A percentile compares a stretch with the other conserved stretches of the same genome.
Conservation (phyloP, 2,113 vertebrate species). For the Pelvicachromis taeniatus region DNA sequence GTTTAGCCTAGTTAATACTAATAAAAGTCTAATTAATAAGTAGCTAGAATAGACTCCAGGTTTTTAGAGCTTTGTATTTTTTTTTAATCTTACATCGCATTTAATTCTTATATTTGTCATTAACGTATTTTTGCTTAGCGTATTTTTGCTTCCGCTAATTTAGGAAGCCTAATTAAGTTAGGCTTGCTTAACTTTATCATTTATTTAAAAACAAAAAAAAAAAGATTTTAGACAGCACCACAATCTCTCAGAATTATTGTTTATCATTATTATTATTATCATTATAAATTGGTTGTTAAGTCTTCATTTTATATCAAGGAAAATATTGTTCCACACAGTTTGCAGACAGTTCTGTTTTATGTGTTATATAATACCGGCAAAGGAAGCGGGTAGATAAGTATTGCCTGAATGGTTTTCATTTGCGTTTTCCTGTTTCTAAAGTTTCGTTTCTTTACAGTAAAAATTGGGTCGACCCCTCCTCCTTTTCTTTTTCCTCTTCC, state of each 20-base stretch:
- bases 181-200: neutral
- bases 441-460: neutral
- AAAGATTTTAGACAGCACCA: neutral
- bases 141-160: neutral
- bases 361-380: neutral
- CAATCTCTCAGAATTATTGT: neutral
- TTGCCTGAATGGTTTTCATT: rapidly evolving
- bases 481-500: neutral
- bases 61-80: neutral
- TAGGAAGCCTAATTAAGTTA: too few relatives aligned
- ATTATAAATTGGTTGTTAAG: neutral
- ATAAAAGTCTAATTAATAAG: neutral
- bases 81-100: neutral
- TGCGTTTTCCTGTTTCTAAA: neutral
- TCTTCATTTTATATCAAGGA: neutral
- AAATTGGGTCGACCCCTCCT: neutral
- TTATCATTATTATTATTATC: neutral
- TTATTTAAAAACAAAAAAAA: neutral
- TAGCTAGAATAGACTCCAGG: neutral
- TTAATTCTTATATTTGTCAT: neutral
- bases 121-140: neutral
- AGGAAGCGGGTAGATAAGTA: neutral
- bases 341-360: neutral
- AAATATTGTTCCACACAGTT: neutral
- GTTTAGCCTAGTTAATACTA: neutral